Percentiles rank a stretch among this genome's conserved stretches.
These are phyloP conservation scores for Harmothoe impar DNA, from an alignment of 2,888 invertebrate genomes.

Conservation along the genomic window DNA sequence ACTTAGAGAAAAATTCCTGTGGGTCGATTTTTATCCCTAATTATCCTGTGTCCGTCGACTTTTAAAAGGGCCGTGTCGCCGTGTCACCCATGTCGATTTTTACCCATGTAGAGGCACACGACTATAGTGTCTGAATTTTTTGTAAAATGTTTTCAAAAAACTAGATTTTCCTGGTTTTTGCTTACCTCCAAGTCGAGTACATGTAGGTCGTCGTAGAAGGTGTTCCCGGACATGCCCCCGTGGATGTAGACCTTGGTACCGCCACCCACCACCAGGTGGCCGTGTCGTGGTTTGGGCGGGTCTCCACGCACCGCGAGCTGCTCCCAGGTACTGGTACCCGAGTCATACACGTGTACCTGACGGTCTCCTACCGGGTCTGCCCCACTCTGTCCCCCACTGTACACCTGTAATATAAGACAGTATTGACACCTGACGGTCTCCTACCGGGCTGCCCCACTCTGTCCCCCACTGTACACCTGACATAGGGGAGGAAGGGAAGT, in stretches of 20 bases:
- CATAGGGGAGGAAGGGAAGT: too few species aligned
- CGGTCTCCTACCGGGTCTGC: conserved; percentile 81
- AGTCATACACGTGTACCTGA: conserved; percentile 80
- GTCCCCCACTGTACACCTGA: conserved; percentile 81
- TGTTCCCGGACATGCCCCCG: conserved; percentile 82
- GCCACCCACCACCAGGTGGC: conserved; percentile 80
- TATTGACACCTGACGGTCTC: conserved; percentile 81
- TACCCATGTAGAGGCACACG: too few species aligned
- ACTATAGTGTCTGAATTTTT: too few species aligned
- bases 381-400: conserved; percentile 81
- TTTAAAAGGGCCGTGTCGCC: too few species aligned
- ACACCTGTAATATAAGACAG: too few species aligned
- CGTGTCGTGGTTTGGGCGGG: conserved; percentile 82
- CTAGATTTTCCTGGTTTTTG: too few species aligned
- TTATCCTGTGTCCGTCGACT: too few species aligned
- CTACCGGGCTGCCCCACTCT: conserved; percentile 80
- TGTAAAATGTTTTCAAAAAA: too few species aligned
- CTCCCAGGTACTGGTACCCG: conserved; percentile 76
- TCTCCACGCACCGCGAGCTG: conserved; percentile 77
- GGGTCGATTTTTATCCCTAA: too few species aligned
- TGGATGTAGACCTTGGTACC: conserved; percentile 80
- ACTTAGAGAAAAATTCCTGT: too few species aligned
- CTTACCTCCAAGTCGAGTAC: conserved; percentile 77
- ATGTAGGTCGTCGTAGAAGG: conserved; percentile 82
- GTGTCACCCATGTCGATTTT: too few species aligned